phyloP scores from a whole-genome alignment of 2,797 vertebrate species.

The Cirrhinus molitorella region DNA sequence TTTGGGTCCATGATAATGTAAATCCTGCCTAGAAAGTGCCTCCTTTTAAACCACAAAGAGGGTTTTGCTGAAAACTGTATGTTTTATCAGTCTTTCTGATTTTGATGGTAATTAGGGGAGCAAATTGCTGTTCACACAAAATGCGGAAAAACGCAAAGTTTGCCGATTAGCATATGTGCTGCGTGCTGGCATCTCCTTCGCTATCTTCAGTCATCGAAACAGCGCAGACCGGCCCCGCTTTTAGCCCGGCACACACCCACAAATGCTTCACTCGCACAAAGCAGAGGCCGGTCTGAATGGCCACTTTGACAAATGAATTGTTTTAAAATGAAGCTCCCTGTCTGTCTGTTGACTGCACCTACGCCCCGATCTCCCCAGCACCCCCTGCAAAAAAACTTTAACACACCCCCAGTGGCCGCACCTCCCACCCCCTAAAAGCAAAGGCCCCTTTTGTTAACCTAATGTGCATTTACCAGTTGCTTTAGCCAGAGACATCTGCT shows the following conservation, averaged over 20 bases:
- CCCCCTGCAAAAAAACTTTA: slow-evolving; percentile 53
- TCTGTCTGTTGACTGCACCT: slow-evolving; percentile 62
- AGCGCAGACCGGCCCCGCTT: neutral
- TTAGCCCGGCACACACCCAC: slow-evolving; percentile 69
- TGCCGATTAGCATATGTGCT: slow-evolving; percentile 28
- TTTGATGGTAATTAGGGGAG: slow-evolving; percentile 25
- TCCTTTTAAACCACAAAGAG: neutral
- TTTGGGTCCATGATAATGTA: neutral
- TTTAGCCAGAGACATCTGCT: slow-evolving; percentile 95
- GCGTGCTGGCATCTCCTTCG: slow-evolving; percentile 23
- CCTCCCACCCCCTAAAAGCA: slow-evolving; percentile 70
- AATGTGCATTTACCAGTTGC: slow-evolving; percentile 87
- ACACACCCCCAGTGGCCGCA: slow-evolving; percentile 69
- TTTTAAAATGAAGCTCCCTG: slow-evolving; percentile 64
- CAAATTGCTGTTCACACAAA: slow-evolving; percentile 28
- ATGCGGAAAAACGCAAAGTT: slow-evolving; percentile 7
- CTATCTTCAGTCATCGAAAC: slow-evolving; percentile 15
- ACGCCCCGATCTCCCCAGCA: slow-evolving; percentile 67
- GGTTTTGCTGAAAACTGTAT: neutral
- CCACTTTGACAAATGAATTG: slow-evolving; percentile 60
- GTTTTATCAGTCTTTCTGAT: slow-evolving; percentile 22
- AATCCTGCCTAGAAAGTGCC: neutral
- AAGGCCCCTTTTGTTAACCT: slow-evolving; percentile 83
- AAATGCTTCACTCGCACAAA: slow-evolving; percentile 55
- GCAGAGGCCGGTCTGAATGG: slow-evolving; percentile 51